Base-by-base conservation (phyloP, 2,113 vertebrate species). In the Chaetodon auriga region DNA sequence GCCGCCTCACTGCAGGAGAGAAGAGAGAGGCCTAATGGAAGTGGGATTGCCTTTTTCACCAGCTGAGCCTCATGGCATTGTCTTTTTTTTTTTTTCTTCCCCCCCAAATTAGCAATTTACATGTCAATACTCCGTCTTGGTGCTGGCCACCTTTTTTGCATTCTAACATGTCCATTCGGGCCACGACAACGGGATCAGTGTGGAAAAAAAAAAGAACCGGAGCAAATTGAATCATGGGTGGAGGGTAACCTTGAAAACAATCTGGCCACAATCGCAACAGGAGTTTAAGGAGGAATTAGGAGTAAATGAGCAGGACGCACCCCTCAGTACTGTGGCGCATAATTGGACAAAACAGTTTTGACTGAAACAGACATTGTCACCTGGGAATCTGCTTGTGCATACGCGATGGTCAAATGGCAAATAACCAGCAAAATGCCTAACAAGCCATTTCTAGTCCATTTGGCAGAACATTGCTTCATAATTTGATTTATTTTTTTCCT, bases 31-130 rank as follows among this genome's bases (percentile, higher is more conserved):
- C 74, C 80, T 94, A 93, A 95, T 94, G 87, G 90, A 92, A 92
- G 84, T 79, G 73, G 65, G 79, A 90, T 87, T 90, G 89, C 83
- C 92, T 87, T 92, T 87, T 87, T 84, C 78, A 80, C 75, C 85
- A 89, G 80, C 85, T 90, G 90, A 90, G 86, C 80, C 80, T 80
- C 10, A 15, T 78, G 60, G 64, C 81, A 30, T 78, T 74, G 62
- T 82, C 46, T 71, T 69, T 72, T 76, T 69, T 71, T 25, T 55
- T 23, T 57, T 62, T 30, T 30, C 30, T 30, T 30, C 30, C 43
- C 38, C 68, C 51, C 46, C 81, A 90, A 93, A 93, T 94, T 87
- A 93, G 83, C 84, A 91, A 94, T 95, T 93, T 93, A 90, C 82
- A 91, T 87, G 66, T 88, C 80, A 63, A 46, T 82, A 81, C 48